Evolutionary conservation across 1,140 invertebrate species (phyloP).

Genomic region (Bombus consobrinus): DNA sequence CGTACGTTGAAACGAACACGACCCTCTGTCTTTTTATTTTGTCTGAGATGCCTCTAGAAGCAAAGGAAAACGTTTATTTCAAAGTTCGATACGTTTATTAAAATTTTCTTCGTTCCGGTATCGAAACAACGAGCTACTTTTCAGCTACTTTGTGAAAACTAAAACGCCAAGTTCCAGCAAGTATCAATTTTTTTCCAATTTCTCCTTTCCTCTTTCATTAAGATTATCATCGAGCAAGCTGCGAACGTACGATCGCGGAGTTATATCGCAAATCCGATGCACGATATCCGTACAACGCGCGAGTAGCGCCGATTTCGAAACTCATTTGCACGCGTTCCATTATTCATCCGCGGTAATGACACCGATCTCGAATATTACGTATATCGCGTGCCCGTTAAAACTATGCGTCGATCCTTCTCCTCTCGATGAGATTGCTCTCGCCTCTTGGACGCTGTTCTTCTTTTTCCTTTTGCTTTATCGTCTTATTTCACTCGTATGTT

Average conservation of each 20-base stretch:
- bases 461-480: neutral
- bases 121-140: neutral
- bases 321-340: constrained; percentile 50
- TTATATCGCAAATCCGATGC: constrained; percentile 1
- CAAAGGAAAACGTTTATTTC: neutral
- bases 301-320: constrained; percentile 51
- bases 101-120: neutral
- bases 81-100: neutral
- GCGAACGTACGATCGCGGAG: neutral
- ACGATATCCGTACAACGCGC: constrained; percentile 43
- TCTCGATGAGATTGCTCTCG: neutral
- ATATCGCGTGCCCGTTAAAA: constrained; percentile 13
- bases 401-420: constrained; percentile 14
- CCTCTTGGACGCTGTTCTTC: neutral
- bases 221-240: neutral
- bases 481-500: neutral
- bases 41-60: neutral
- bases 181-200: neutral
- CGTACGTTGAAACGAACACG: neutral
- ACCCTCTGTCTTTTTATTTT: neutral
- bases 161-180: neutral
- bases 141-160: neutral
- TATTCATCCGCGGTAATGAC: constrained; percentile 63
- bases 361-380: constrained; percentile 50
- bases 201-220: neutral